Evolutionary conservation across 2,888 invertebrate genomes (phyloP), one percentile per base, ranked within the genome.

Genomic region (Papilio demoleus): DNA sequence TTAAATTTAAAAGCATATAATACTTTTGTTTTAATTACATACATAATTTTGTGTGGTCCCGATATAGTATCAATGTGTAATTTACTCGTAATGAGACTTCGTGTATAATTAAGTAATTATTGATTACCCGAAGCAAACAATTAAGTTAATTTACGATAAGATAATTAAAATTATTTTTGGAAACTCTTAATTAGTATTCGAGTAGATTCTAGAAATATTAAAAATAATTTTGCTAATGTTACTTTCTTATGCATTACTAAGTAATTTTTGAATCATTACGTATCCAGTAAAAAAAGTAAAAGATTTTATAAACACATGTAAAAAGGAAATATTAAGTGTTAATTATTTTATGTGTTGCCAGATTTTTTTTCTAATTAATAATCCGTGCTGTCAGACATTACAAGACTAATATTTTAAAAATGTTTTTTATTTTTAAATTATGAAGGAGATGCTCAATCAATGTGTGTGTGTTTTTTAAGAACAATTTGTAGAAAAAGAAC

Each of bases 11-110:
- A 45, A 45, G 45, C 14, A 19, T 9, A 31, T 31, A 31, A 31
- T 31, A 31, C 4, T 6, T 38, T 4, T 12, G 4, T 22, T 22
- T 22, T 19, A 47, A 50, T 53, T 53, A 53, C 27, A 27, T 1
- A 0, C n/a, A 4, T 27, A 50, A 14, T 50, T 50, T 24, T 9
- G 53, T 53, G 53, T 53, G 53, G 53, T 53, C 53, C 8, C 27
- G 53, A 53, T 53, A 53, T n/a, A 53, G 8, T 53, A 53, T 53
- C 53, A 3, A n/a, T 53, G 53, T 53, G 53, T 53, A 53, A 53
- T 27, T 27, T n/a, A 53, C 27, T 53, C 53, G 14, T 53, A 53
- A 53, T 53, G 27, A 53, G 5, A 53, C 27, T 14, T 50, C n/a
- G 47, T 27, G 27, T 27, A 27, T 53, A 27, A 53, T 53, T 53